phyloP scores from a whole-genome alignment of 2,113 vertebrate species.

The Odontophorus gujanensis region DNA sequence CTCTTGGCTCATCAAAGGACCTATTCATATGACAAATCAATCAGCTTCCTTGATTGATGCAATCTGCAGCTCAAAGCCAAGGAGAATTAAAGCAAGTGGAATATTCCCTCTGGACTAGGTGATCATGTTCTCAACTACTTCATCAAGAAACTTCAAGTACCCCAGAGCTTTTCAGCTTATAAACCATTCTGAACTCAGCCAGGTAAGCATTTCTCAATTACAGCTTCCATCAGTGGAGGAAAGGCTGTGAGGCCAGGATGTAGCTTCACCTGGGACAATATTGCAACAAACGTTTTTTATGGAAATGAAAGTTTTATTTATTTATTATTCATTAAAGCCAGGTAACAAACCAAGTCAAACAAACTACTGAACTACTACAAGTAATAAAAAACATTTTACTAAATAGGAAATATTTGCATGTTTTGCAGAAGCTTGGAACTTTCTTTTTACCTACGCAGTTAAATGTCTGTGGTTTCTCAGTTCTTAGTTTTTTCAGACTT shows the following conservation, averaged over 20 bases:
- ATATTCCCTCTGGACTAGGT: not conserved
- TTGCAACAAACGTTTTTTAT: not conserved
- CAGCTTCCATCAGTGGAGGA: not conserved
- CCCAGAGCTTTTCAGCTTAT: not conserved
- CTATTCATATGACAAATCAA: not conserved
- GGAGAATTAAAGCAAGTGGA: not conserved
- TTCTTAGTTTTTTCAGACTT: not conserved
- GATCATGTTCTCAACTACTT: conserved; percentile 13
- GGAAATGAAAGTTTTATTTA: not conserved
- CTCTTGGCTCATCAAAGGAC: not conserved
- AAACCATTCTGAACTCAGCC: not conserved
- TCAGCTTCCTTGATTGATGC: not conserved
- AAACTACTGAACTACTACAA: not conserved
- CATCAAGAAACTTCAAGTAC: not conserved
- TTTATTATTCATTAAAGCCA: not conserved
- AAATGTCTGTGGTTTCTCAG: not conserved
- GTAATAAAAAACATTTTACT: not conserved
- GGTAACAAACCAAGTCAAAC: not conserved
- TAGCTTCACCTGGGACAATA: not conserved
- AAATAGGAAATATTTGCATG: not conserved
- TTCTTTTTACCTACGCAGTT: not conserved
- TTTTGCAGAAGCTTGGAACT: not conserved
- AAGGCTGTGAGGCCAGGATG: not conserved
- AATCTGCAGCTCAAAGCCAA: not conserved
- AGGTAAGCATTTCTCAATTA: not conserved